A percentile compares a stretch with the other conserved stretches of the same genome.
These are phyloP conservation scores for Bucco capensis DNA, from an alignment of 2,113 vertebrate species.

Conservation along the genomic window DNA sequence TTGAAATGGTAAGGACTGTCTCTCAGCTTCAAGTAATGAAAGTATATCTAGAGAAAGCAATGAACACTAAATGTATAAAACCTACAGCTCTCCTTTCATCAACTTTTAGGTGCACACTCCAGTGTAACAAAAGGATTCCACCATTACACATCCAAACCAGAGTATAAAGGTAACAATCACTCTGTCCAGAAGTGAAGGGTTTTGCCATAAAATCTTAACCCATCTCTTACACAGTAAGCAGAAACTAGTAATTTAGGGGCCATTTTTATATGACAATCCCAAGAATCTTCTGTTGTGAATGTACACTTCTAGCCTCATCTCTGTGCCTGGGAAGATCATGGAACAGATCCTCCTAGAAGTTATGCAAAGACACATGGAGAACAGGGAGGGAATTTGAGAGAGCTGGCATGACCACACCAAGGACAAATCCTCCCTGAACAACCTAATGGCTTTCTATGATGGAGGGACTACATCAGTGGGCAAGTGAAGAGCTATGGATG, in stretches of 20 bases:
- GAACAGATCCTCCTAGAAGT: background rate
- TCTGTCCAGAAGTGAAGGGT: background rate
- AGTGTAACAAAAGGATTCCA: background rate
- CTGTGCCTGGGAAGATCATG: background rate
- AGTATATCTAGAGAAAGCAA: background rate
- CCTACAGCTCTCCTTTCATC: slow-evolving; percentile 24
- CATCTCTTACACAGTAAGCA: background rate
- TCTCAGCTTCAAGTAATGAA: background rate
- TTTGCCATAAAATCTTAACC: background rate
- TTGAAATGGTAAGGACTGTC: background rate
- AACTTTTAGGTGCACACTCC: background rate
- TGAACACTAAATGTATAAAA: background rate
- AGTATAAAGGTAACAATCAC: background rate
- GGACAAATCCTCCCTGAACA: background rate
- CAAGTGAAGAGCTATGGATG: background rate
- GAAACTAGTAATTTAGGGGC: slow-evolving; percentile 4
- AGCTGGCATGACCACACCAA: background rate
- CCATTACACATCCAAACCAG: background rate
- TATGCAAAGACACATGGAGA: background rate
- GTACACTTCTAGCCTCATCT: background rate
- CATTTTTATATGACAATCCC: slow-evolving; percentile 19
- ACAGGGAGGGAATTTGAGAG: background rate
- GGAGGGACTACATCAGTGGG: background rate
- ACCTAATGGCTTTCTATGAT: too few species aligned
- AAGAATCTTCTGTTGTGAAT: slow-evolving; percentile 16